Evolutionary conservation across 2,888 invertebrate species (phyloP), one percentile per base, ranked within the genome.

Genomic region (Drosophila sordidapex): DNA sequence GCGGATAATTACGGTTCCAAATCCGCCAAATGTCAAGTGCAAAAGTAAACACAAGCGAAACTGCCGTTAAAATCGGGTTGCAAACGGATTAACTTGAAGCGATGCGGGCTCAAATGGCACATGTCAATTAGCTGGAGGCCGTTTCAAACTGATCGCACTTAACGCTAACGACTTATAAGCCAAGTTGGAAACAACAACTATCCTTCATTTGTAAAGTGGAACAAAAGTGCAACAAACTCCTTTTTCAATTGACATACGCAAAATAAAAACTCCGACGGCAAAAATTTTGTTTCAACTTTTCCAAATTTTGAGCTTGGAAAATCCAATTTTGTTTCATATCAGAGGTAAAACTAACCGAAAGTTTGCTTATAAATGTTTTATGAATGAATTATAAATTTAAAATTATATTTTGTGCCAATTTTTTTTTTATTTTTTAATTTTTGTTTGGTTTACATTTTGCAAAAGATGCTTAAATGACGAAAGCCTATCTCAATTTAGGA

Each of bases 191-290:
- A 25, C 36, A 66, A 29, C 21, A 64, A 59, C 62, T 65, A 18
- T 70, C 36, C 38, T 13, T 8, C 21, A 51, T 70, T 52, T 29
- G 66, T 72, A 62, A 51, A 70, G 80, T 83, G 80, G 78, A 62
- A 4, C 2, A 33, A 40, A 62, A 8, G 15, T 8, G 25, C 25
- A 46, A 57, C 31, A 29, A 21, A 40, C 36, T 53, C 51, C 53
- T 25, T 18, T 43, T 64, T 11, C 63, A 77, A 51, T 76, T 63
- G 65, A 54, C 43, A 21, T 21, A 38, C 33, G 43, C 36, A 46
- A 61, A 75, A 67, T 54, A 49, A 51, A 70, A 83, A 75, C 49
- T 61, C 84, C 84, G 84, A 48, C 84, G 84, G 84, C 76, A 57
- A 74, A 81, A 48, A 29, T 13, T 54, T 64, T 66, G 70, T 4